Base-by-base conservation (phyloP, 2,888 invertebrate species). In the Neoaliturus tenellus region DNA sequence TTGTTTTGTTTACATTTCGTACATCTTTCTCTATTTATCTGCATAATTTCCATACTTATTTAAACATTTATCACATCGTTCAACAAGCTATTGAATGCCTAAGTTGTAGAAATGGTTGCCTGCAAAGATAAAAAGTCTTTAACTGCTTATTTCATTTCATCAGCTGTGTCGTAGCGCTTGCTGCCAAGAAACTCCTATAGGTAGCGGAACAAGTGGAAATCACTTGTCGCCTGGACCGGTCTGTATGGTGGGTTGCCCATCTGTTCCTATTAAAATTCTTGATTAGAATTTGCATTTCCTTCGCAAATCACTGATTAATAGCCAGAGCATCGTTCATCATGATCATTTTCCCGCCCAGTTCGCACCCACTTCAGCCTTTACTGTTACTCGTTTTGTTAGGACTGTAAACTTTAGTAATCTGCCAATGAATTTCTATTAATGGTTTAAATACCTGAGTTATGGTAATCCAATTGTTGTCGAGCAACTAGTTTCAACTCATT, bases 111-210 rank as follows among this genome's bases (percentile, higher is more conserved):
- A 83, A 14, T 51, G 25, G 55, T 14, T 17, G 69, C 69, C 81
- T 67, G 33, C 55, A 35, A 67, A 51, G 58, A 62, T 33, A 83
- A 80, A 44, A 80, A 85, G 28, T 14, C 25, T 44, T 78, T 33
- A 83, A 85, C 83, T 51, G 82, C 83, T 48, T 67, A 31, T 58
- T 85, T 67, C 73, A 85, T 58, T 35, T 83, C 81, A 25, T 83
- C 83, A 58, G 83, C 44, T 28, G 58, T 67, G 28, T 8, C 44
- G 51, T 83, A 85, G 8, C 51, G 39, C 20, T 85, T 58, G 31
- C 80, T 55, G 75, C 75, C 23, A 44, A 75, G 20, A 75, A 75
- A 41, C 5, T 41, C 44, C n/a, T 75, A 6, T 44, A 80, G 55
- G 80, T 51, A 80, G 80, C 8, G 83, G 58, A 83, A 80, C 71